Percentiles rank a stretch among this genome's conserved stretches.
These are phyloP conservation scores for Bovichtus variegatus DNA, from an alignment of 2,797 vertebrate species.

Conservation along the genomic window DNA sequence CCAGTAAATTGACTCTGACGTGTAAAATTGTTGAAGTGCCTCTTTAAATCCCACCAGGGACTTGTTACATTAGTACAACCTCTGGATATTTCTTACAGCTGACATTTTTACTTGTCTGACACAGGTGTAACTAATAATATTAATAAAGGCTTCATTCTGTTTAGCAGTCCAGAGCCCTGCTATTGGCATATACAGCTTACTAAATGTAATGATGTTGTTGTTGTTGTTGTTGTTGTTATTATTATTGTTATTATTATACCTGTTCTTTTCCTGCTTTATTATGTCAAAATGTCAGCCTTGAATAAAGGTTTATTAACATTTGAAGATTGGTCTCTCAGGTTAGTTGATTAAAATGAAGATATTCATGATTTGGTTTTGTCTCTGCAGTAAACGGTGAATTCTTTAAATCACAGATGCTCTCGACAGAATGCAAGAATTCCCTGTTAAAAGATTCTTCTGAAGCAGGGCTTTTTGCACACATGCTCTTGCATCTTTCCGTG, in stretches of 20 bases:
- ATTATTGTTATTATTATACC: constrained; percentile 27
- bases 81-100: background rate
- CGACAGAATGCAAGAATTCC: background rate
- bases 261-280: constrained; percentile 12
- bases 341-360: background rate
- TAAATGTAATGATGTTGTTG: background rate
- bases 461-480: constrained; percentile 1
- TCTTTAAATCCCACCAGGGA: constrained; percentile 21
- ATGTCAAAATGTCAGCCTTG: constrained; percentile 29
- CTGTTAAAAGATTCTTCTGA: constrained; percentile 30
- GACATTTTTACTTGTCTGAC: background rate
- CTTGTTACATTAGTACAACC: background rate
- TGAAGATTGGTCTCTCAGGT: background rate
- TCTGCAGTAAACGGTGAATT: background rate
- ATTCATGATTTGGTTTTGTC: background rate
- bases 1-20: constrained; percentile 34
- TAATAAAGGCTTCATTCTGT: background rate
- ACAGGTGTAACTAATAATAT: constrained; percentile 10
- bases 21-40: constrained; percentile 23
- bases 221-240: no score
- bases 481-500: background rate
- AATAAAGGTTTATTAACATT: constrained; percentile 24
- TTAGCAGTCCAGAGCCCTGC: constrained; percentile 2
- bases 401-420: background rate
- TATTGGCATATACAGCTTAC: background rate